Evolutionary conservation across 1,140 invertebrate genomes (phyloP).

Genomic region (Drosophila varians): DNA sequence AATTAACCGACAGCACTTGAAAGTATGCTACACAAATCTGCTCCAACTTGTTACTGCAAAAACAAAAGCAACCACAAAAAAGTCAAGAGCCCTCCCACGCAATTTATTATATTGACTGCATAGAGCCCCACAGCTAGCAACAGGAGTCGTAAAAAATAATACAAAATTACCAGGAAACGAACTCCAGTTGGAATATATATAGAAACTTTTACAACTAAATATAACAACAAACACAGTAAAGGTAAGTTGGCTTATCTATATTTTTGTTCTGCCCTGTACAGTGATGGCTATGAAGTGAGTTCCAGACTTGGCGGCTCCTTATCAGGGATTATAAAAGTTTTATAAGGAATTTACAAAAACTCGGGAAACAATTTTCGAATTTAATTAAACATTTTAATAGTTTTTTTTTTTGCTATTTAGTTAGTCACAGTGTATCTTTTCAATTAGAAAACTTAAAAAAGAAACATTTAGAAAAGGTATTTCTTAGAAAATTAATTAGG

Average conservation of each 20-base stretch:
- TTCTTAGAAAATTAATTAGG: not conserved
- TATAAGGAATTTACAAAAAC: too few species aligned
- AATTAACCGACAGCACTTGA: slow-evolving; percentile 60
- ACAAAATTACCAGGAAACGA: slow-evolving; percentile 15
- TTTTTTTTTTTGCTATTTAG: too few species aligned
- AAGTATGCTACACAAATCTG: slow-evolving; percentile 74
- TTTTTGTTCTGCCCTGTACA: not conserved
- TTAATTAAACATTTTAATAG: too few species aligned
- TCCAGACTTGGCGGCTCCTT: slow-evolving; percentile 4
- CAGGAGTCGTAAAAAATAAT: slow-evolving; percentile 11
- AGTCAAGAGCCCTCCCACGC: slow-evolving; percentile 29
- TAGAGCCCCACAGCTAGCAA: slow-evolving; percentile 23
- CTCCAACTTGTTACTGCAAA: slow-evolving; percentile 56
- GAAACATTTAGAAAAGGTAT: not conserved
- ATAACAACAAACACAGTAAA: slow-evolving; percentile 50
- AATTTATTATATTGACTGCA: slow-evolving; percentile 36
- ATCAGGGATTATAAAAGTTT: slow-evolving; percentile 8
- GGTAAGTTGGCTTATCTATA: slow-evolving; percentile 44
- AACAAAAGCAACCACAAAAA: slow-evolving; percentile 29
- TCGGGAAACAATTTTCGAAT: too few species aligned
- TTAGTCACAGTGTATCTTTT: too few species aligned
- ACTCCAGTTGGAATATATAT: slow-evolving; percentile 37
- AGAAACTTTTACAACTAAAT: slow-evolving; percentile 41
- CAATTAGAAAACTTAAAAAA: not conserved
- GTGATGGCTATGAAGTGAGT: slow-evolving; percentile 2